Evolutionary conservation across 2,797 vertebrate species (phyloP), one percentile per base, ranked within the genome.

Genomic region (Pithecia hirsuta): DNA sequence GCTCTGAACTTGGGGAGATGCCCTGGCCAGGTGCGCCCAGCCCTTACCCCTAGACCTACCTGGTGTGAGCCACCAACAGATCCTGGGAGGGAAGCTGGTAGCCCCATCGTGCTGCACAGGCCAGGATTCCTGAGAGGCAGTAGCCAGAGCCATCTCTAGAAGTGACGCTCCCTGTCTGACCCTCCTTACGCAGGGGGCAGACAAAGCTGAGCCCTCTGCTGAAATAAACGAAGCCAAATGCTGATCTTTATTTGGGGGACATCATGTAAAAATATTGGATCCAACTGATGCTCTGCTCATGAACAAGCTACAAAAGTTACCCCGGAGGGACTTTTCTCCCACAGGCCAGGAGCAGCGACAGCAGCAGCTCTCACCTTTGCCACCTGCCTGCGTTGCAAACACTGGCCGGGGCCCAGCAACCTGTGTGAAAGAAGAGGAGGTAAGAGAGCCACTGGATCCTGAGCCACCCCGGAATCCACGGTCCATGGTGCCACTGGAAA

Each of bases 1-100:
- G 20, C 41, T 46, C 61, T 14, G 46, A 3, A 11, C 26, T 7
- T 20, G 26, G 14, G 7, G 12, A 74, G 26, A 44, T 41, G 14
- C 15, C 61, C 83, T 7, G 10, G 88, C 46, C 61, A 13, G 64
- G 8, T 8, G 6, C 0, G 22, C 24, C 33, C 36, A 44, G 7
- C 12, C 17, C 36, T 52, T 13, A 1, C 12, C 2, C 9, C 4
- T 0, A 22, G 14, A 44, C 76, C 41, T 22, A 57, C 44, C 93
- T 36, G 61, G 19, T 46, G 11, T 7, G 11, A 0, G 36, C 70
- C 26, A 70, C 61, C 61, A 41, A 79, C 39, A n/a, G 57, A 50
- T 41, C 2, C 75, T 24, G 0, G 39, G 17, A 39, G 22, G 28
- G 30, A 44, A 15, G 36, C 36, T 3, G 2, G 55, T 2, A 0